phyloP scores from a whole-genome alignment of 1,140 invertebrate species.

The Meloidogyne floridensis region DNA sequence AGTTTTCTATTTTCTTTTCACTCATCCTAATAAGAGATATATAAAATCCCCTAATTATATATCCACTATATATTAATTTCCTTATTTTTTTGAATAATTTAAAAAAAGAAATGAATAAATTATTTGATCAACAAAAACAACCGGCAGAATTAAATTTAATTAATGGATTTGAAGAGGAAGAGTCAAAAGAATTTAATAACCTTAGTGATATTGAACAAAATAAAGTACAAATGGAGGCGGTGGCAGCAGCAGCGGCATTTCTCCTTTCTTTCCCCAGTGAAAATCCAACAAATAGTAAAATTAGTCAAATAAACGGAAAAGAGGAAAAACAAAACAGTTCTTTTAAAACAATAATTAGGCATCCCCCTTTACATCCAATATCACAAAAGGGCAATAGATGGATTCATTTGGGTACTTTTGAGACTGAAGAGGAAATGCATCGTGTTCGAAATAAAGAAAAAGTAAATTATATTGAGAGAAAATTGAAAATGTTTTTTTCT shows the following conservation, averaged over 20 bases:
- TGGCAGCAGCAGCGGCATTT: constrained; percentile 26
- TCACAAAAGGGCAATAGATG: constrained; percentile 21
- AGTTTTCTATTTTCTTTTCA: not conserved
- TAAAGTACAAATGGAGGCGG: constrained; percentile 28
- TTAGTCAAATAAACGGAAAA: not conserved
- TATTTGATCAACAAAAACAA: not conserved
- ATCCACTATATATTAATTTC: not conserved
- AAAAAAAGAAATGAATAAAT: not conserved
- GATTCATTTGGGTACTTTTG: constrained; percentile 27
- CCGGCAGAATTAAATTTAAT: not conserved
- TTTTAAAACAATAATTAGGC: not conserved
- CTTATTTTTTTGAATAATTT: not conserved
- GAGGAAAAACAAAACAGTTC: not conserved
- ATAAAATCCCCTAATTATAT: not conserved
- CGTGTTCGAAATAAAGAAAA: constrained; percentile 30
- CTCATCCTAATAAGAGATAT: not conserved
- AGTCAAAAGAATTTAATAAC: not conserved
- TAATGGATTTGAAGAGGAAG: constrained; percentile 9
- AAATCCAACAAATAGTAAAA: not conserved
- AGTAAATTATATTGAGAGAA: not conserved
- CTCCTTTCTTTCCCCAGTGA: constrained; percentile 7
- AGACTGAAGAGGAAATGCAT: constrained; percentile 19
- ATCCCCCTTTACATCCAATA: constrained; percentile 8
- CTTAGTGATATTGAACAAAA: not conserved
- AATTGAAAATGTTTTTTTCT: too few species aligned